phyloP scores from a whole-genome alignment of 2,888 invertebrate species.

The Catotricha subobsoleta region DNA sequence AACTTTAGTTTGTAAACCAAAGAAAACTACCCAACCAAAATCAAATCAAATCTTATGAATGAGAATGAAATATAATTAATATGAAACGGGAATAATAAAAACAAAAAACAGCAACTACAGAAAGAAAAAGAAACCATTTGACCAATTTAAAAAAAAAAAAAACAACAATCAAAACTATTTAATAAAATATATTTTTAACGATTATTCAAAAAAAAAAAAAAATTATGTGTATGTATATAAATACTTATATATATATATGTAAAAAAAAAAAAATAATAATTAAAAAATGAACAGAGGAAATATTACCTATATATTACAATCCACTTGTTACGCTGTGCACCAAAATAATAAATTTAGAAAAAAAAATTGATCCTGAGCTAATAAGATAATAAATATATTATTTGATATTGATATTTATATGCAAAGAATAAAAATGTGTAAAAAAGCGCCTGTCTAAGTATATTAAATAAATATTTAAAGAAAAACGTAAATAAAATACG shows the following conservation, averaged over 20 bases:
- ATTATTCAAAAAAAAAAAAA: neutral
- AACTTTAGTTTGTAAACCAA: no score
- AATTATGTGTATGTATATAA: neutral
- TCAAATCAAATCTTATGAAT: no score
- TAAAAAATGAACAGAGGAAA: neutral
- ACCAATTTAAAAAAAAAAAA: no score
- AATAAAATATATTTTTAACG: neutral
- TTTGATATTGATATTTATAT: no score
- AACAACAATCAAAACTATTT: no score
- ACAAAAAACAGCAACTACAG: no score
- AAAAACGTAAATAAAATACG: neutral
- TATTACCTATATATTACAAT: no score
- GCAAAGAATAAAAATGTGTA: neutral
- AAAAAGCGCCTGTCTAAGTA: slow-evolving; percentile 1
- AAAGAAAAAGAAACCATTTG: no score
- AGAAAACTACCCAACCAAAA: no score
- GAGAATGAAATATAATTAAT: no score
- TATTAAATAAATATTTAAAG: neutral
- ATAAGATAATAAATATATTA: neutral
- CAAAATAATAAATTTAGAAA: slow-evolving; percentile 1
- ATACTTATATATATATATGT: neutral
- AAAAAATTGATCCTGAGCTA: neutral
- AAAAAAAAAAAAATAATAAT: no score
- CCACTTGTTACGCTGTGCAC: slow-evolving; percentile 3
- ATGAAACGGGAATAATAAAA: no score